These are phyloP conservation scores for Formica aserva DNA, from an alignment of 2,888 invertebrate genomes.

Conservation along the genomic window DNA sequence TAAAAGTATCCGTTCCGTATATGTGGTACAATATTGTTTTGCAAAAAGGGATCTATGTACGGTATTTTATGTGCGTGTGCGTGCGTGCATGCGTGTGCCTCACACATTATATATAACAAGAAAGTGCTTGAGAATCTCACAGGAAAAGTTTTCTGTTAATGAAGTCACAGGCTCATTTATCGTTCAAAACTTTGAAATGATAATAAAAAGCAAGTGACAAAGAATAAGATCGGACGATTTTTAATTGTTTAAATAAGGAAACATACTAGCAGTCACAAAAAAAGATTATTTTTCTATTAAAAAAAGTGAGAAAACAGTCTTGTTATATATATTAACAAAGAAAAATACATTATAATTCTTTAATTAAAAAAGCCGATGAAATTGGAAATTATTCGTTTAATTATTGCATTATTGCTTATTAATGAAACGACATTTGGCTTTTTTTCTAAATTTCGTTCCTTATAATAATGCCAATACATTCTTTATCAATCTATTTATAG, in stretches of 20 bases:
- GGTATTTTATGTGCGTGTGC: background rate
- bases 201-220: background rate
- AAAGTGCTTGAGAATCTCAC: background rate
- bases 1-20: background rate
- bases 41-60: background rate
- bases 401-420: constrained; percentile 2
- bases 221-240: background rate
- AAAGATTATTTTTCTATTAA: background rate
- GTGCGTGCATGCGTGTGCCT: too few species aligned
- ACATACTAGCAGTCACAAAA: background rate
- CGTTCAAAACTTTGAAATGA: background rate
- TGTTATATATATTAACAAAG: background rate
- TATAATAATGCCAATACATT: background rate
- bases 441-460: background rate
- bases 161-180: background rate
- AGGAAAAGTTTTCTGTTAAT: background rate
- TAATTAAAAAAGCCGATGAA: background rate
- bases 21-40: background rate
- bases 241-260: background rate
- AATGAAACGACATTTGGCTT: background rate
- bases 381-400: background rate
- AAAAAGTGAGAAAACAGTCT: background rate
- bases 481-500: background rate
- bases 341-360: background rate
- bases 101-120: background rate